phyloP scores from a whole-genome alignment of 92 coral and sea anemone species.

The Epizoanthus scotinus region DNA sequence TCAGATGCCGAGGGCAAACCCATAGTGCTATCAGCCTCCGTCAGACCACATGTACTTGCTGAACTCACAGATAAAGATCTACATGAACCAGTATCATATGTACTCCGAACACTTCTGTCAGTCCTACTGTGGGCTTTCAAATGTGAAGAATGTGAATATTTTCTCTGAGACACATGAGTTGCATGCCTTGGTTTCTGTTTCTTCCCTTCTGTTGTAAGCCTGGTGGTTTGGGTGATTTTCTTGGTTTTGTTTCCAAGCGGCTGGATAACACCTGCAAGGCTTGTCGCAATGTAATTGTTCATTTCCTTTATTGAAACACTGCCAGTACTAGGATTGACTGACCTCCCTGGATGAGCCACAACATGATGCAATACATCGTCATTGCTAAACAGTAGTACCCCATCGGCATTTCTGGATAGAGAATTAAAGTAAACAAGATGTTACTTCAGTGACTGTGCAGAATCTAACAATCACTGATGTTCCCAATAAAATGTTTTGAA shows the following conservation, averaged over 20 bases:
- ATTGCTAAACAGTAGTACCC: slow-evolving; percentile 72
- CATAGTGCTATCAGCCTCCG: slow-evolving; percentile 6
- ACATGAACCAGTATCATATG: neutral
- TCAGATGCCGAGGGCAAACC: slow-evolving; percentile 25
- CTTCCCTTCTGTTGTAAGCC: neutral
- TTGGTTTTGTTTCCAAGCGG: slow-evolving; percentile 79
- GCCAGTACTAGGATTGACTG: slow-evolving; percentile 18
- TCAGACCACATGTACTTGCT: neutral
- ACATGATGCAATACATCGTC: slow-evolving; percentile 82
- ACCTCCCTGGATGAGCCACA: slow-evolving; percentile 48
- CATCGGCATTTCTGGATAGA: slow-evolving; percentile 75
- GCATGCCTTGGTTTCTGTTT: neutral
- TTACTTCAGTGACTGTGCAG: too few species aligned
- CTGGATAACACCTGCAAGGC: slow-evolving; percentile 80
- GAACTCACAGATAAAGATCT: neutral
- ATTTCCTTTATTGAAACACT: slow-evolving; percentile 76
- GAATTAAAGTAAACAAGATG: neutral
- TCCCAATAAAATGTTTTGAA: too few species aligned
- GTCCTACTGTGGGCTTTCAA: neutral
- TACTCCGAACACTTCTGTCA: neutral
- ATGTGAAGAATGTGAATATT: neutral
- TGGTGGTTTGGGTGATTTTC: slow-evolving; percentile 26
- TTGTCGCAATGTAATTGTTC: slow-evolving; percentile 71
- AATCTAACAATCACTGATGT: too few species aligned
- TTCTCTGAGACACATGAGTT: neutral